A percentile compares a stretch with the other conserved stretches of the same genome.
Evolutionary conservation across 2,797 vertebrate genomes (phyloP).

Genomic region (Xiphophorus birchmanni): DNA sequence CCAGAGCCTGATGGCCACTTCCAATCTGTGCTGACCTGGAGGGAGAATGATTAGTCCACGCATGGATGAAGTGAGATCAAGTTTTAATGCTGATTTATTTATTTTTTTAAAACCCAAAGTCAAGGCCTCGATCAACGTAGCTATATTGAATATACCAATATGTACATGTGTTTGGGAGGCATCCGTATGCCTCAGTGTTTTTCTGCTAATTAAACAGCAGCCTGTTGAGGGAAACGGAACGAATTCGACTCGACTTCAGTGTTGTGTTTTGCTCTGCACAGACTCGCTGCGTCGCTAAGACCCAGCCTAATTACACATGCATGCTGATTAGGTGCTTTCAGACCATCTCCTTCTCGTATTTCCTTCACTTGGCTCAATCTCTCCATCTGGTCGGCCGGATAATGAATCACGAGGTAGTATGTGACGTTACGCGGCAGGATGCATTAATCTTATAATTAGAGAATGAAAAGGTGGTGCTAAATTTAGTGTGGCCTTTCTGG

Average conservation of each 20-base stretch:
- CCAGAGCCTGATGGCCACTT: conserved; percentile 86
- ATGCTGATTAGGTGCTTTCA: conserved; percentile 64
- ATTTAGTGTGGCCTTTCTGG: conserved; percentile 80
- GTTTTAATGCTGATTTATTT: conserved; percentile 84
- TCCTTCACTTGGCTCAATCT: conserved; percentile 60
- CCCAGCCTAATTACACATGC: conserved; percentile 41
- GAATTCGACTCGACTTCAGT: conserved; percentile 58
- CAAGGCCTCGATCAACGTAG: conserved; percentile 49
- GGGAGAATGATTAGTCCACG: conserved; percentile 92
- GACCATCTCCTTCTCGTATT: conserved; percentile 42
- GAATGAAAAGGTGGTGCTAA: conserved; percentile 79
- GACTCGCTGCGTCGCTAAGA: conserved; percentile 16
- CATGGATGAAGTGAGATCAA: conserved; percentile 91
- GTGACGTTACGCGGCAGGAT: conserved; percentile 75
- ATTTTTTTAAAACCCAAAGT: conserved; percentile 75
- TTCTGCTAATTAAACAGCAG: conserved; percentile 72
- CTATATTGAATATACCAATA: too few species aligned
- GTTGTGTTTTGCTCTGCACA: conserved; percentile 46
- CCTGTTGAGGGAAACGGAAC: conserved; percentile 67
- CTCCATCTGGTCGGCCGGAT: conserved; percentile 68
- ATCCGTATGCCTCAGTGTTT: conserved; percentile 45
- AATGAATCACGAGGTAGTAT: conserved; percentile 74
- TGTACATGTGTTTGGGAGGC: conserved; percentile 29
- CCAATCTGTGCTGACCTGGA: conserved; percentile 93
- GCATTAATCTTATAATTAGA: conserved; percentile 83